Base-by-base conservation (phyloP, 2,113 vertebrate genomes). In the Cottus gobio region DNA sequence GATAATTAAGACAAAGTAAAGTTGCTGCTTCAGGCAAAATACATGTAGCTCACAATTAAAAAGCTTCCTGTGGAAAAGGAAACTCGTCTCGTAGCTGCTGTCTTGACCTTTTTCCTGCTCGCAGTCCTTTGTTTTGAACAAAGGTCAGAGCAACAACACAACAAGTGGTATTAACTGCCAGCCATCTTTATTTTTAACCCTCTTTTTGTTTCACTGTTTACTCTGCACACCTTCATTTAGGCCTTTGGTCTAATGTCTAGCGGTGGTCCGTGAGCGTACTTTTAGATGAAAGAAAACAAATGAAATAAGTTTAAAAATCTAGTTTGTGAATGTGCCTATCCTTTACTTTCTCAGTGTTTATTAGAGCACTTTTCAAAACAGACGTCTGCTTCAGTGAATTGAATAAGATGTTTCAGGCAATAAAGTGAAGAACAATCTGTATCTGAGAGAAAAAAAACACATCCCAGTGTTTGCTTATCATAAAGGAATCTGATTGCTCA, bases 31-130 rank as follows among this genome's bases (percentile, higher is more conserved):
- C 22, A 16, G n/a, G 56, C 34, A 6, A 36, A 5, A 34, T 60
- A 73, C 31, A 4, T 31, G 30, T 67, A 52, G 65, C 54, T 61
- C 77, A n/a, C 48, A 36, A n/a, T 69, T 24, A 24, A 7, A 31
- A 50, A 84, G 70, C 50, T 0, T 73, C 66, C 52, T 82, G 52
- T 39, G 39, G 11, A 64, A 60, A 26, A 66, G 78, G 36, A 70
- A 72, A 37, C n/a, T 28, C 50, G 1, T 67, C 34, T 60, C 50
- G 9, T 26, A 34, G 70, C 71, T 8, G 46, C 13, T 58, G 39
- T 70, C 50, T 60, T 63, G 75, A 79, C 67, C 78, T 77, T 76
- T 15, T 68, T 39, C 80, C 70, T 77, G 28, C 52, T 15, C 11
- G 8, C 20, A 0, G 31, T 34, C 28, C 7, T 75, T 79, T 75